phyloP scores from a whole-genome alignment of 2,888 invertebrate genomes.

The Isotomurus palustris region DNA sequence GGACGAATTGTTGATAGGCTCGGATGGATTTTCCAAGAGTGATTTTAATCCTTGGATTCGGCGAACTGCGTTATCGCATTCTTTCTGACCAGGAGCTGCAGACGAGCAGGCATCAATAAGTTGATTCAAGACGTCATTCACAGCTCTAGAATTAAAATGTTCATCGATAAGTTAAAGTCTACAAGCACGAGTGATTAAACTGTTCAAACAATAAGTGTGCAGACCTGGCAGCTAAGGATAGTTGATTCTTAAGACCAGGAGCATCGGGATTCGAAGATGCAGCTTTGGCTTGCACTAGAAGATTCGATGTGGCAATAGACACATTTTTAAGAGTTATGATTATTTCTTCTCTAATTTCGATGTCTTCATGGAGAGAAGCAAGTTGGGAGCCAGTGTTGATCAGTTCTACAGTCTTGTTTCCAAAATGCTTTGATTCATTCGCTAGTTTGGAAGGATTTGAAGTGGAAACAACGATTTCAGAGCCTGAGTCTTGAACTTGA shows the following conservation, averaged over 20 bases:
- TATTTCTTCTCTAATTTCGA: conserved; percentile 71
- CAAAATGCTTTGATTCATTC: conserved; percentile 70
- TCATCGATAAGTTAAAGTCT: neutral
- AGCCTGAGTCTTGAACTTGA: conserved; percentile 68
- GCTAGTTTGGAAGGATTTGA: conserved; percentile 66
- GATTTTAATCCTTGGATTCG: conserved; percentile 82
- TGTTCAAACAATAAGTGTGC: neutral
- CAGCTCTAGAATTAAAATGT: conserved; percentile 57
- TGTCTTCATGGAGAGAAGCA: conserved; percentile 56
- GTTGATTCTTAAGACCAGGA: conserved; percentile 84
- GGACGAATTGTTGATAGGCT: conserved; percentile 79
- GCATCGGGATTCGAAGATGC: conserved; percentile 83
- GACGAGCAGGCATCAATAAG: conserved; percentile 81
- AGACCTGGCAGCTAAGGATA: conserved; percentile 73
- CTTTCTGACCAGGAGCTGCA: conserved; percentile 91
- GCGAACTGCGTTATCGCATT: conserved; percentile 91
- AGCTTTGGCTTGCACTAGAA: conserved; percentile 80
- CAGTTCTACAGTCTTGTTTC: conserved; percentile 51
- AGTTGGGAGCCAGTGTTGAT: conserved; percentile 41
- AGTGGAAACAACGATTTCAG: conserved; percentile 49
- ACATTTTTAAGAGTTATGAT: conserved; percentile 81
- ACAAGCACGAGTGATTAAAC: neutral
- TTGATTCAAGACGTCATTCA: conserved; percentile 88
- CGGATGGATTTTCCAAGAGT: conserved; percentile 75
- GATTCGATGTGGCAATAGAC: conserved; percentile 77